Evolutionary conservation across 2,888 invertebrate genomes (phyloP).

Genomic region (Agonopterix arenella): DNA sequence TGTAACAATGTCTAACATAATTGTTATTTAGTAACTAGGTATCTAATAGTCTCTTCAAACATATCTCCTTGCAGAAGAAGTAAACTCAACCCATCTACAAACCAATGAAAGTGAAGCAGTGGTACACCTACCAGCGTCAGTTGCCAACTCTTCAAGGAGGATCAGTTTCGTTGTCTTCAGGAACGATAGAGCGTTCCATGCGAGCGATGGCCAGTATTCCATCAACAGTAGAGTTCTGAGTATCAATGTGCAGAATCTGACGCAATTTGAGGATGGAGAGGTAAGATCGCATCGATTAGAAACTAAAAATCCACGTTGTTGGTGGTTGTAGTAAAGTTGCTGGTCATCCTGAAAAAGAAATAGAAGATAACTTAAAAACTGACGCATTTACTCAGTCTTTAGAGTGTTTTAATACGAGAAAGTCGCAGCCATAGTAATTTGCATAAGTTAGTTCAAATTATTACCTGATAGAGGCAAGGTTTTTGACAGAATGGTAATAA

Average conservation of each 20-base stretch:
- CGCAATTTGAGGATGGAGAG: conserved; percentile 47
- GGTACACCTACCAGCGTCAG: conserved; percentile 51
- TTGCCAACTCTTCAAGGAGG: conserved; percentile 35
- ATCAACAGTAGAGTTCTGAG: conserved; percentile 71
- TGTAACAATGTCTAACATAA: too few relatives aligned
- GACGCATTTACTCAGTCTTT: too few relatives aligned
- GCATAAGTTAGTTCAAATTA: too few relatives aligned
- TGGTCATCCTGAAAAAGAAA: too few relatives aligned
- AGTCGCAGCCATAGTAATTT: too few relatives aligned
- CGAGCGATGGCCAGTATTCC: conserved; percentile 11
- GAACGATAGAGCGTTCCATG: conserved; percentile 59
- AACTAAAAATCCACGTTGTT: too few relatives aligned
- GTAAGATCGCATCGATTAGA: conserved; percentile 22
- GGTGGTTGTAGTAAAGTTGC: too few relatives aligned
- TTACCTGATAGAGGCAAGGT: too few relatives aligned
- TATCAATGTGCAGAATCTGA: conserved; percentile 55
- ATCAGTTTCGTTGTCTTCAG: conserved; percentile 68
- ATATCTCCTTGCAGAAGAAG: conserved; percentile 29
- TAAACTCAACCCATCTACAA: conserved; percentile 33
- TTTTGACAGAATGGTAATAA: too few relatives aligned
- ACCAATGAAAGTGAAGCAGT: conserved; percentile 48
- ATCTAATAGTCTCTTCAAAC: neutral
- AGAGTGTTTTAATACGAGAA: too few relatives aligned
- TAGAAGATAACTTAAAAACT: too few relatives aligned
- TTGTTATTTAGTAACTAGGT: neutral